A percentile compares a stretch with the other conserved stretches of the same genome.
These are phyloP conservation scores for Thera obeliscata DNA, from an alignment of 2,888 invertebrate genomes.

Conservation along the genomic window DNA sequence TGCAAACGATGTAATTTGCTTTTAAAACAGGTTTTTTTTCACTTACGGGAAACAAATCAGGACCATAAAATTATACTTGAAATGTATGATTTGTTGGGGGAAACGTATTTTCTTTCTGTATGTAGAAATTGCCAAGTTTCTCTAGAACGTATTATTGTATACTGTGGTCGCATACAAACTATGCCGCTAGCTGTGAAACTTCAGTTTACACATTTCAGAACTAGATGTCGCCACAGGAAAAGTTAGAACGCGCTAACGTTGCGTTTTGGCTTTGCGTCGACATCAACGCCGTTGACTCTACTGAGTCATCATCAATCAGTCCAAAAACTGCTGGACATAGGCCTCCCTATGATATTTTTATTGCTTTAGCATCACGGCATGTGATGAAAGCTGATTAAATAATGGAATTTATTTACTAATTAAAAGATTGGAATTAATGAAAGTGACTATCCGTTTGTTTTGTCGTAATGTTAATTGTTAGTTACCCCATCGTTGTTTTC, in stretches of 20 bases:
- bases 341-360: constrained; percentile 35
- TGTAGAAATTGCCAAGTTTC: neutral
- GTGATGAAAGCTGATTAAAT: constrained; percentile 11
- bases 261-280: constrained; percentile 6
- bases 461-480: too few relatives aligned
- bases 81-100: too few relatives aligned
- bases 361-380: constrained; percentile 28
- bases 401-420: too few relatives aligned
- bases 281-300: neutral
- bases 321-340: constrained; percentile 28
- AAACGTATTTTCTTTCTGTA: too few relatives aligned
- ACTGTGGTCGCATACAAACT: neutral
- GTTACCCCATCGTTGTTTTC: too few relatives aligned
- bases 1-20: too few relatives aligned
- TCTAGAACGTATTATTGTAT: neutral
- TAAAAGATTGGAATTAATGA: too few relatives aligned
- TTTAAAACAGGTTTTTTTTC: too few relatives aligned
- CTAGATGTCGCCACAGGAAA: constrained; percentile 33
- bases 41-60: too few relatives aligned
- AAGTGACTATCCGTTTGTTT: too few relatives aligned
- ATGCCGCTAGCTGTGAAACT: neutral
- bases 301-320: constrained; percentile 14
- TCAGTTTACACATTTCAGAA: constrained; percentile 9
- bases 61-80: too few relatives aligned
- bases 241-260: constrained; percentile 26